Conservation (phyloP, 2,888 invertebrate species). For the Agrotis ipsilon region DNA sequence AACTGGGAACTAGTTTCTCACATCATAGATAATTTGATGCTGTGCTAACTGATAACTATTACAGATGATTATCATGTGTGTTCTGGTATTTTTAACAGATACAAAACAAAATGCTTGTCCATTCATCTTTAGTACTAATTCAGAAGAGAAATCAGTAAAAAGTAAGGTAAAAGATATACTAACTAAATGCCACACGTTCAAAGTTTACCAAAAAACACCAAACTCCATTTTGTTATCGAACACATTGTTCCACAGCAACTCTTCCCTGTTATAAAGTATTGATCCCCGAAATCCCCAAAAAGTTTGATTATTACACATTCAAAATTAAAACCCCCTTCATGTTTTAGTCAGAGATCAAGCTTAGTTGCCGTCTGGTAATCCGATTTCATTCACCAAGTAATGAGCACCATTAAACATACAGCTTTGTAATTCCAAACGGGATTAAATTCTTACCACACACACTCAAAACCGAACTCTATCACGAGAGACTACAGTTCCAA, state of each 20-base stretch:
- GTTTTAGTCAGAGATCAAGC: conserved; percentile 82
- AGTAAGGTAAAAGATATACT: no score
- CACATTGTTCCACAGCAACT: conserved; percentile 10
- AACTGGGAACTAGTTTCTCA: no score
- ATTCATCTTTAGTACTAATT: no score
- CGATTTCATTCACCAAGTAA: conserved; percentile 87
- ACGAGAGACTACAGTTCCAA: neutral
- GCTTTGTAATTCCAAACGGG: conserved; percentile 60
- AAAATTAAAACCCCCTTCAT: conserved; percentile 78
- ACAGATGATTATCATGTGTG: no score
- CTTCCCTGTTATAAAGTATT: conserved; percentile 56
- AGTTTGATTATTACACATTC: conserved; percentile 70
- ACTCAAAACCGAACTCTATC: conserved; percentile 51
- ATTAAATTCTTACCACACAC: conserved; percentile 46
- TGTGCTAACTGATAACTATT: no score
- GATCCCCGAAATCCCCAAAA: conserved; percentile 55
- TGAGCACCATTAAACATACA: conserved; percentile 84
- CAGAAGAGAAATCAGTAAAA: no score
- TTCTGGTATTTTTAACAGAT: no score
- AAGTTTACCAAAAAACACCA: neutral
- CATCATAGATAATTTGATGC: no score
- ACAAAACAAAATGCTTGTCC: no score
- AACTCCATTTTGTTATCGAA: conserved; percentile 1
- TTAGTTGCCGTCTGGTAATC: conserved; percentile 83
- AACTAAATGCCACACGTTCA: neutral